These are phyloP conservation scores for Ptilodon capucinus DNA, from an alignment of 2,888 invertebrate species.

Conservation along the genomic window DNA sequence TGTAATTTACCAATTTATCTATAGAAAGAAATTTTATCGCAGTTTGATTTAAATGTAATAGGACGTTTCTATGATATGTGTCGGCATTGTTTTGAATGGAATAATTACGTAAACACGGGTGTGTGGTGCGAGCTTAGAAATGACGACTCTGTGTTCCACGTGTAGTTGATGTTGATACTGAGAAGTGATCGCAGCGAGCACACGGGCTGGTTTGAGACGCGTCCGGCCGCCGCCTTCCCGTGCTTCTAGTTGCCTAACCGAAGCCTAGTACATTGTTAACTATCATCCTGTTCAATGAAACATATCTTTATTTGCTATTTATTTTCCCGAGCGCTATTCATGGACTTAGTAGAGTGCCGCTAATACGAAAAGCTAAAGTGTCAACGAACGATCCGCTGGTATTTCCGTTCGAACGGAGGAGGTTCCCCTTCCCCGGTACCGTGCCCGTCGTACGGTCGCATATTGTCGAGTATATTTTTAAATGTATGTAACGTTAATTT, in stretches of 20 bases:
- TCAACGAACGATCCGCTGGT: constrained; percentile 24
- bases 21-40: too few species aligned
- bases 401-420: constrained; percentile 26
- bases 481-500: constrained; percentile 81
- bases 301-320: constrained; percentile 63
- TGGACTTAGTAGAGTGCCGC: constrained; percentile 48
- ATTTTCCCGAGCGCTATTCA: constrained; percentile 66
- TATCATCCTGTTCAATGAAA: constrained; percentile 46
- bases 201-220: constrained; percentile 61
- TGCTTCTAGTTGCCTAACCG: constrained; percentile 81
- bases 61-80: too few species aligned
- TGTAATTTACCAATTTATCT: too few species aligned
- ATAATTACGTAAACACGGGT: constrained; percentile 23
- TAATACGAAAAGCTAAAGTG: constrained; percentile 30
- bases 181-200: constrained; percentile 61
- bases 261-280: constrained; percentile 49
- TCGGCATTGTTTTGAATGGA: too few species aligned
- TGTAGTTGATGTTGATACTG: constrained; percentile 59
- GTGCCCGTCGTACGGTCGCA: constrained; percentile 37
- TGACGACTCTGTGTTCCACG: constrained; percentile 56
- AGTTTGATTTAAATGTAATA: too few species aligned
- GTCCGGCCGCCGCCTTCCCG: constrained; percentile 64
- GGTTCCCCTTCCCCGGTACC: constrained; percentile 32
- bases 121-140: constrained; percentile 49
- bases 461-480: constrained; percentile 48